Evolutionary conservation across 2,797 vertebrate genomes (phyloP), one percentile per base, ranked within the genome.

Genomic region (Sebastes oblongus): DNA sequence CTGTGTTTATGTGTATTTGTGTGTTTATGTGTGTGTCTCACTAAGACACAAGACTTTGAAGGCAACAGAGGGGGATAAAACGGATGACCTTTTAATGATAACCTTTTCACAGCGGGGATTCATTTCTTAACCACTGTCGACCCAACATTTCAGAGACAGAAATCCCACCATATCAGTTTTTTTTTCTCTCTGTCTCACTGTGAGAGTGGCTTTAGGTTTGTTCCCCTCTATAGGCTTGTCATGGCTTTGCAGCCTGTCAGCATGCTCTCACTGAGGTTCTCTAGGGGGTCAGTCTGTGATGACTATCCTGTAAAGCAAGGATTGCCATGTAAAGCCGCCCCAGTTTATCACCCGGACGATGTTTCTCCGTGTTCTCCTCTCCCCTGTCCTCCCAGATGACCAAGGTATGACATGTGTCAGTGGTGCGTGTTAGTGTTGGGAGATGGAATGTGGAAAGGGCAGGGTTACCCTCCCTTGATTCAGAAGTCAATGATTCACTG

Each of bases 401-500:
- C 72, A 78, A 58, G 78, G 66, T 84, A 87, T 86, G 86, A 88
- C 91, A 86, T 88, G 84, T 90, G 88, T 89, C 92, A 90, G 88
- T 86, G 84, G 78, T 88, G 81, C 77, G 36, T 90, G 84, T 86
- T 88, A 85, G 86, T 91, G 82, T 83, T 86, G 84, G 85, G 78
- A 85, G 82, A 81, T 91, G 86, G 66, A 66, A 84, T 42, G 62
- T 66, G 72, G 58, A 90, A 78, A 87, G 82, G 77, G 70, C 85
- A 88, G 75, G 66, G 84, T 86, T 82, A 82, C 81, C 67, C 52
- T 80, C 70, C 59, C 80, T 80, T 85, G 81, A 86, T 89, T 90
- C 83, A 88, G 74, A 82, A 90, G 82, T 90, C 85, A 84, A 86
- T 92, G 91, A 93, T 88, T 90, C 89, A 88, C 86, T 85, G 84